Evolutionary conservation across 2,888 invertebrate species (phyloP).

Genomic region (Salpingus planirostris): DNA sequence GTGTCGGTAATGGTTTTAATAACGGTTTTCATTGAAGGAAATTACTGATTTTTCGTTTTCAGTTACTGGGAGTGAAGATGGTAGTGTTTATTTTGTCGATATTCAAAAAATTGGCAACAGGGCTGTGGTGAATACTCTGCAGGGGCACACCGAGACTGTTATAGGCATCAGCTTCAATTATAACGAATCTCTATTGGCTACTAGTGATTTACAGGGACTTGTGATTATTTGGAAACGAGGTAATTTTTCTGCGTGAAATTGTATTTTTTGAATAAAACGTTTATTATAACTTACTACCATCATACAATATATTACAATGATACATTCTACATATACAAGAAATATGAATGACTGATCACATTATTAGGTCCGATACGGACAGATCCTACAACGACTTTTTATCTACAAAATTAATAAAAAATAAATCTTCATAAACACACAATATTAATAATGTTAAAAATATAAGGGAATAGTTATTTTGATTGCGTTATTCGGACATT

Average conservation of each 20-base stretch:
- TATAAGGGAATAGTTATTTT: constrained; percentile 7
- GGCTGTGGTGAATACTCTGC: constrained; percentile 51
- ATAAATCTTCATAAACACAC: constrained; percentile 12
- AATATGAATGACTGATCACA: constrained; percentile 31
- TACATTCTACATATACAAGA: constrained; percentile 28
- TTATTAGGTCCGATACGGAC: constrained; percentile 33
- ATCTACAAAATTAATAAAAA: constrained; percentile 28
- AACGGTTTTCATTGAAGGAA: no score
- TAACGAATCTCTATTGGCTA: constrained; percentile 77
- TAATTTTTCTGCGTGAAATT: constrained; percentile 1
- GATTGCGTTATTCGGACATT: constrained; percentile 2
- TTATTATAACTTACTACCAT: constrained; percentile 18
- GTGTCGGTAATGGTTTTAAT: constrained; percentile 47
- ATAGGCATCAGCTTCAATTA: constrained; percentile 79
- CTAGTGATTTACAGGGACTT: constrained; percentile 72
- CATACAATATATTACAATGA: constrained; percentile 19
- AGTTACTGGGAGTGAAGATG: constrained; percentile 73
- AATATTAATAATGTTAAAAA: constrained; percentile 9
- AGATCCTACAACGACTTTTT: constrained; percentile 21
- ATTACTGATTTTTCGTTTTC: constrained; percentile 26
- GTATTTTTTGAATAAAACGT: constrained; percentile 16
- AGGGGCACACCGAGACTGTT: constrained; percentile 74
- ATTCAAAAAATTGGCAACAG: constrained; percentile 52
- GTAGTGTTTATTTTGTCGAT: constrained; percentile 69
- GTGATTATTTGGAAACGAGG: constrained; percentile 65